Evolutionary conservation across 37 sponge, comb jelly and placozoan species (phyloP), one percentile per base, ranked within the genome.

Genomic region (Diacarnus erythraeanus): DNA sequence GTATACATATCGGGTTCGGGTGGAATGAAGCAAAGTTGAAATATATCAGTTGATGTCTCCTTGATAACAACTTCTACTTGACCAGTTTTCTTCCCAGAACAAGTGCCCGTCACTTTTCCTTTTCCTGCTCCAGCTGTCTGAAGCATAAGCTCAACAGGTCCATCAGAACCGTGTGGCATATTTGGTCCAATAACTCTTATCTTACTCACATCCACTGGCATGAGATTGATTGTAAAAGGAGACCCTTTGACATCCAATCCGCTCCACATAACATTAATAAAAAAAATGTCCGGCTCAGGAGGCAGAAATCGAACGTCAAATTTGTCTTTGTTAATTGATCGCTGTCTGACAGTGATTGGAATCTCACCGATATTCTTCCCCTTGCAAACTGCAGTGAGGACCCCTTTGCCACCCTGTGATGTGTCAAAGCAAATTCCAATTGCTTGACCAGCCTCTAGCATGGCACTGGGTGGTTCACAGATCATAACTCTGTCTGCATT

Each of bases 161-260:
- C 72, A 35, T 71, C 84, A 2, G 71, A 30, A 6, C 78, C 76
- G 0, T 72, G 71, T 18, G 85, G 59, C 56, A 76, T 77, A 23
- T 65, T 81, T 21, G 89, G 89, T 1, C 81, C 89, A 33, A 82
- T 82, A 26, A 82, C 89, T 37, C 47, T 54, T 2, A 92, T 60
- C 82, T 85, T 85, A 40, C 33, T 71, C 26, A 79, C 72, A 27
- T 90, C 82, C 8, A 81, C 82, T 6, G 90, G 81, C 69, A 77
- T 63, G 34, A 80, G 86, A 51, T 94, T 86, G 74, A 94, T 74
- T 2, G 72, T 79, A 64, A 88, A 94, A 15, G 95, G 95, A 42
- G 87, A 86, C 21, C 93, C 89, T 22, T 88, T 87, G 22, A 91
- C 63, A 65, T 84, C 68, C 58, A 74, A 26, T 6, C 77, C 88